Evolutionary conservation across 2,113 vertebrate species (phyloP), one percentile per base, ranked within the genome.

Genomic region (Austrofundulus limnaeus): DNA sequence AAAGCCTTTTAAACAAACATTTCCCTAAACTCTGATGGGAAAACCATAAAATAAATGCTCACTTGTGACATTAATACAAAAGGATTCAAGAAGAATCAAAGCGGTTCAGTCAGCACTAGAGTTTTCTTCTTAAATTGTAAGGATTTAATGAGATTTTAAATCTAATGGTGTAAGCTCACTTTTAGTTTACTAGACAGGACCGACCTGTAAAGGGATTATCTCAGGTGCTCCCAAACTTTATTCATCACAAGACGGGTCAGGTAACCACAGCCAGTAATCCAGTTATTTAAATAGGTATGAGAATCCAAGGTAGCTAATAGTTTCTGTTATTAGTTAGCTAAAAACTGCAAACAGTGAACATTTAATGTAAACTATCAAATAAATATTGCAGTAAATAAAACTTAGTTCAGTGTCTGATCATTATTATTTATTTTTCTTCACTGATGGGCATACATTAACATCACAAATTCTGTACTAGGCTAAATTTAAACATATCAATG

Each of bases 211-310:
- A 54, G 25, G 24, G 53, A 72, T 82, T 66, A 61, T 16, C 46
- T 61, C 43, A 42, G 24, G 19, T 42, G 50, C 34, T 55, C 39
- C 49, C 45, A 66, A 47, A 60, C 38, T 34, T 56, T 46, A 25
- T 47, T 52, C 19, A 48, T 20, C 12, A 19, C 20, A 42, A 46
- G 41, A 59, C 42, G 1, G 57, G n/a, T 46, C 17, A 24, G 23
- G 39, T 55, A 11, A 38, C 43, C 28, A 7, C 28, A 15, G 59
- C 17, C 45, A 23, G 21, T 75, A 72, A 82, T 79, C 64, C 72
- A 49, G 28, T 76, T 66, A 70, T 59, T 73, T 61, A 51, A 64
- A 55, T 63, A 51, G 47, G 67, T 37, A 50, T 75, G 50, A 67
- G 17, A n/a, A 25, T 21, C 46, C 21, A 31, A 56, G 19, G 39